Evolutionary conservation across 2,113 vertebrate species (phyloP).

Genomic region (Pollachius pollachius): DNA sequence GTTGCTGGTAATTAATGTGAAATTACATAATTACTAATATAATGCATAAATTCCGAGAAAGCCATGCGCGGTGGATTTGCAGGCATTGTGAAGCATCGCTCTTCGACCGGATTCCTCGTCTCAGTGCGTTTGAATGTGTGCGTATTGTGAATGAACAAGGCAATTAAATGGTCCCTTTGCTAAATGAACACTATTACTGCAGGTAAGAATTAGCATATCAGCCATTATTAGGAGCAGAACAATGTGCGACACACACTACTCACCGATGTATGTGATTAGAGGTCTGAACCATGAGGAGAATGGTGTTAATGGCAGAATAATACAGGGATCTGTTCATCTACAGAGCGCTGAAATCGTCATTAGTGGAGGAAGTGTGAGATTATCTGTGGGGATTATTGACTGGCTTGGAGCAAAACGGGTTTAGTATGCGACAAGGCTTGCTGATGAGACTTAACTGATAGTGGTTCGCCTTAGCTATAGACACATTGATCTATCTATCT

Average conservation of each 20-base stretch:
- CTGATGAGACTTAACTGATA: slow-evolving; percentile 39
- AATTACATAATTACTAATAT: slow-evolving; percentile 62
- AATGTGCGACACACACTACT: slow-evolving; percentile 23
- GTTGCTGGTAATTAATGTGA: slow-evolving; percentile 42
- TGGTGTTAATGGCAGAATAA: slow-evolving; percentile 51
- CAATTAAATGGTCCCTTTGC: too few relatives aligned
- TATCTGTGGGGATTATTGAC: slow-evolving; percentile 38
- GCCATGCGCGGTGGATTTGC: too few relatives aligned
- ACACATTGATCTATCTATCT: too few relatives aligned
- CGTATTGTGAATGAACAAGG: too few relatives aligned
- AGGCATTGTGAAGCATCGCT: too few relatives aligned
- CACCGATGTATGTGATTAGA: slow-evolving; percentile 28
- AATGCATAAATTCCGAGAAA: slow-evolving; percentile 49
- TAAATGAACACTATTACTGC: neutral
- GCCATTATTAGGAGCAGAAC: too few relatives aligned
- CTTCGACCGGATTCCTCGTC: too few relatives aligned
- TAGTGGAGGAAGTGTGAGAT: slow-evolving; percentile 39
- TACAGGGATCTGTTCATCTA: slow-evolving; percentile 48
- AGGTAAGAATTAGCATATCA: neutral
- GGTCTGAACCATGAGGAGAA: slow-evolving; percentile 26
- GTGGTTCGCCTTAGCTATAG: too few relatives aligned
- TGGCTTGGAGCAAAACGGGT: slow-evolving; percentile 40
- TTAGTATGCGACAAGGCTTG: slow-evolving; percentile 28
- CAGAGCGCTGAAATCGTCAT: slow-evolving; percentile 55
- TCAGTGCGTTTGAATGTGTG: too few relatives aligned